Base-by-base conservation (phyloP, 2,888 invertebrate genomes). In the Dugesia japonica region DNA sequence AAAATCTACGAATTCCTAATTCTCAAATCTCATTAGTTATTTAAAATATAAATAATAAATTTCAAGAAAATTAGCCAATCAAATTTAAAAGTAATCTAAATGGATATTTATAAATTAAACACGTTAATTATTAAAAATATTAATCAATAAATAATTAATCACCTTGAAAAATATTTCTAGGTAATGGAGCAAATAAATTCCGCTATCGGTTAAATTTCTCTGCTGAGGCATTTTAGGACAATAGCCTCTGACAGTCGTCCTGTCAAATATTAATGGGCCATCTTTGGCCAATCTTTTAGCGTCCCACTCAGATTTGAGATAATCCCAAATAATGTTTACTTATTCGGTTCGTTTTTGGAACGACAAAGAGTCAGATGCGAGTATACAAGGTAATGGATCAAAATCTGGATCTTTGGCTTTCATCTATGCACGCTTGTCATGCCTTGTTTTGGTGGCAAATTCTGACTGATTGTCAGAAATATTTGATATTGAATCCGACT, bases 131-230 rank as follows among this genome's bases (percentile, higher is more conserved):
- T n/a, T n/a, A n/a, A n/a, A n/a, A n/a, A n/a, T n/a, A n/a, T n/a
- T n/a, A n/a, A n/a, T n/a, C n/a, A 31, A 7, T 31, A 31, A 31
- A 31, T 31, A 31, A 31, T 31, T 31, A 31, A 31, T 31, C 31
- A 31, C 31, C 31, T 7, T 7, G 13, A 31, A 94, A 86, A 98
- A 95, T 78, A 90, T 90, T 86, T 98, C 95, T 1, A 92, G 93
- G 87, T 94, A 98, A 84, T 97, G 94, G 76, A 98, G 86, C 78
- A 97, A 87, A 85, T 91, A 98, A 17, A 97, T 86, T 0, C 98
- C 98, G 86, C 98, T 98, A 84, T 98, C 98, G 56, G 91, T 92
- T 83, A 90, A 93, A 87, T 98, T 98, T 80, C 90, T 91, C 86
- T 98, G 98, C 83, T 95, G 94, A 17, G 97, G 97, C 79, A 93